These are phyloP conservation scores for Therioaphis trifolii DNA, from an alignment of 2,888 invertebrate genomes.

Conservation along the genomic window DNA sequence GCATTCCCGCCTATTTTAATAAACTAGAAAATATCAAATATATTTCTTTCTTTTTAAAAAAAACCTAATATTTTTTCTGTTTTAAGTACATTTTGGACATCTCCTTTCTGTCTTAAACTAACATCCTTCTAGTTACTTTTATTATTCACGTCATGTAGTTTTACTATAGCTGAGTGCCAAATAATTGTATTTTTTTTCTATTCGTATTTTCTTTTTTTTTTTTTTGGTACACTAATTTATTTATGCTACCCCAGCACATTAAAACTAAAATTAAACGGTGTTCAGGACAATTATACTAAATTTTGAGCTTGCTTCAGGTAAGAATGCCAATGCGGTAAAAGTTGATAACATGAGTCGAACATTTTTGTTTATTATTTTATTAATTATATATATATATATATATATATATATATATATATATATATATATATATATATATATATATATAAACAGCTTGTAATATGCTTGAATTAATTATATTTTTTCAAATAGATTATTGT, in stretches of 20 bases:
- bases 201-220: slow-evolving; percentile 39
- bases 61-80: slow-evolving; percentile 40
- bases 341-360: slow-evolving; percentile 24
- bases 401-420: neutral
- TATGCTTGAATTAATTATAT: slow-evolving; percentile 52
- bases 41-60: slow-evolving; percentile 38
- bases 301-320: slow-evolving; percentile 57
- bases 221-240: slow-evolving; percentile 60
- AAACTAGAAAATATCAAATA: slow-evolving; percentile 32
- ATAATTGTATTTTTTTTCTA: slow-evolving; percentile 44
- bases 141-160: slow-evolving; percentile 56
- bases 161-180: slow-evolving; percentile 57
- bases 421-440: slow-evolving; percentile 26
- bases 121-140: slow-evolving; percentile 60
- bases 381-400: neutral
- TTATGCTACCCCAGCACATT: slow-evolving; percentile 61
- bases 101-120: slow-evolving; percentile 60
- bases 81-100: slow-evolving; percentile 47
- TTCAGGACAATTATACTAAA: slow-evolving; percentile 56
- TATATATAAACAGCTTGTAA: slow-evolving; percentile 54
- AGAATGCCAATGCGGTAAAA: slow-evolving; percentile 47
- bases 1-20: slow-evolving; percentile 55
- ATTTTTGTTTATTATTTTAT: slow-evolving; percentile 38
- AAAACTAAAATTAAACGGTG: slow-evolving; percentile 59
- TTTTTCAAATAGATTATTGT: slow-evolving; percentile 49